Conservation (phyloP, 2,797 vertebrate genomes). For the Pseudocheirus occidentalis region DNA sequence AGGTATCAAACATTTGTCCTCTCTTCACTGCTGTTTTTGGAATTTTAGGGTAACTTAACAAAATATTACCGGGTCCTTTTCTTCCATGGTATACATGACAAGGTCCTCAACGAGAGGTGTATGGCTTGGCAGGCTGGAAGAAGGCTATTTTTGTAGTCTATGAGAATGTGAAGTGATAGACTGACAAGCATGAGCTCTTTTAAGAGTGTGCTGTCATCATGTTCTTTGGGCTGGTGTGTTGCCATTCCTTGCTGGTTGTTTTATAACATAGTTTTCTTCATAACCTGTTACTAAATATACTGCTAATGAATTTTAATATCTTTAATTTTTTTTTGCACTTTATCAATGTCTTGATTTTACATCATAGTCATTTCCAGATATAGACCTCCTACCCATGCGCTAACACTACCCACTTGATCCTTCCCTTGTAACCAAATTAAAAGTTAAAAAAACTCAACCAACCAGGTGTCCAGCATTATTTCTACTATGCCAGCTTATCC, state of each 20-base stretch:
- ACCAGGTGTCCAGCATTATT: neutral
- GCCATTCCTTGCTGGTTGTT: slow-evolving; percentile 47
- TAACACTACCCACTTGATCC: neutral
- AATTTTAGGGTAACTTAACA: neutral
- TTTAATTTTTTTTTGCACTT: neutral
- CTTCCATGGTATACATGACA: neutral
- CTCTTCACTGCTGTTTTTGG: neutral
- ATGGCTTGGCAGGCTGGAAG: neutral
- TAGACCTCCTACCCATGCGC: neutral
- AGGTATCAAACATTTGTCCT: neutral
- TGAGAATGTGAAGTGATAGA: slow-evolving; percentile 47
- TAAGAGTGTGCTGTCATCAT: slow-evolving; percentile 61
- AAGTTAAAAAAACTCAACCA: neutral
- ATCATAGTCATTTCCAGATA: neutral
- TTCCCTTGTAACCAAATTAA: neutral
- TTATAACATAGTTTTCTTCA: slow-evolving; percentile 51
- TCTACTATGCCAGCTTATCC: neutral
- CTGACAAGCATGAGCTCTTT: slow-evolving; percentile 34
- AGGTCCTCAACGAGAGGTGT: neutral
- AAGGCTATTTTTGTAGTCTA: slow-evolving; percentile 42
- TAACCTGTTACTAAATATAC: slow-evolving; percentile 23
- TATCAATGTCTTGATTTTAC: neutral
- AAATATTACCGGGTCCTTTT: neutral
- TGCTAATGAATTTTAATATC: neutral
- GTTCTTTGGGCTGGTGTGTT: neutral